Conservation (phyloP, 2,888 invertebrate species). For the Gryllus longicercus region DNA sequence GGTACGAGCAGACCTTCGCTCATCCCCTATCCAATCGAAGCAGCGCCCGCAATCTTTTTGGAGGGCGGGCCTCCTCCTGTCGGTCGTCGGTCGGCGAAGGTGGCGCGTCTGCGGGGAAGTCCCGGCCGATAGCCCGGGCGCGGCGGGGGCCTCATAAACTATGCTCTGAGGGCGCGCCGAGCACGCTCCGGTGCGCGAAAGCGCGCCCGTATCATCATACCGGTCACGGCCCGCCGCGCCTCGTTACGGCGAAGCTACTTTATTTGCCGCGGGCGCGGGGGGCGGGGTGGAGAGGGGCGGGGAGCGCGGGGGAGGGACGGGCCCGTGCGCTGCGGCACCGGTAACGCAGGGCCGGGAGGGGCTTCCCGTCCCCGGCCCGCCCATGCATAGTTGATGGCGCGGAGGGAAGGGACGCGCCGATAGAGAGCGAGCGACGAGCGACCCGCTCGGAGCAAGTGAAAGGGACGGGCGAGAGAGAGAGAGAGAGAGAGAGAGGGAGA, state of each 20-base stretch:
- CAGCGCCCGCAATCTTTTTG: too few species aligned
- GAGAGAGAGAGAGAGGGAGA: too few species aligned
- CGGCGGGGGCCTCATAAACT: not conserved
- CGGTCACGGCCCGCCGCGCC: not conserved
- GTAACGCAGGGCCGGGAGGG: not conserved
- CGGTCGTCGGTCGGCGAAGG: too few species aligned
- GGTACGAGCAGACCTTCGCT: too few species aligned
- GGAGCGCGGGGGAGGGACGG: not conserved
- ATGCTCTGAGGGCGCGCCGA: slow-evolving; percentile 1
- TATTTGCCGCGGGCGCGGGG: not conserved
- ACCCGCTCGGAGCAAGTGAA: not conserved
- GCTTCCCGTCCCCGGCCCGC: not conserved
- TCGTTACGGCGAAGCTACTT: not conserved
- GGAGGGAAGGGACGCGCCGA: not conserved
- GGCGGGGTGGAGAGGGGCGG: not conserved
- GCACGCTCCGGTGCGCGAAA: not conserved
- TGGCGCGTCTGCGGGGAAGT: too few species aligned
- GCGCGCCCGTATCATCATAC: slow-evolving; percentile 17
- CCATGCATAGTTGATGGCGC: not conserved
- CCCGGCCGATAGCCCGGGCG: not conserved
- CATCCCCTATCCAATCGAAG: too few species aligned
- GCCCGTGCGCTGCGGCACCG: not conserved
- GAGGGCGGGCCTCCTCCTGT: too few species aligned
- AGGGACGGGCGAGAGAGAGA: too few species aligned
- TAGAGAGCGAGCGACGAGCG: not conserved